Evolutionary conservation across 2,113 vertebrate species (phyloP).

Genomic region (Oncorhynchus clarkii): DNA sequence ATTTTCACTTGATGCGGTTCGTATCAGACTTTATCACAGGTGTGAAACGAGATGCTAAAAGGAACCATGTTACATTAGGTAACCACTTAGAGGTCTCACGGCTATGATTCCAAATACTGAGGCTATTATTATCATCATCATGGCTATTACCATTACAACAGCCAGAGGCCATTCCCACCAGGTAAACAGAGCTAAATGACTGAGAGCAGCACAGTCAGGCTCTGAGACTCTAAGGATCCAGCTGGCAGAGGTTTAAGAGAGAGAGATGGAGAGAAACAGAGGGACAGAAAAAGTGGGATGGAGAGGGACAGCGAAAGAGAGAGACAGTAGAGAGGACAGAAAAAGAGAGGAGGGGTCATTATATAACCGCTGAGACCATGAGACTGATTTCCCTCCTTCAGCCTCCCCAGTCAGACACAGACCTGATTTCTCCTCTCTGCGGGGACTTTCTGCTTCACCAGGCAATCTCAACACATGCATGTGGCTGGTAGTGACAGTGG

Average conservation of each 20-base stretch:
- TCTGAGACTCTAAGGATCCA: slow-evolving; percentile 11
- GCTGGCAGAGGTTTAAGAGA: not conserved
- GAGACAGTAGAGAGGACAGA: no score
- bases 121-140: slow-evolving; percentile 43
- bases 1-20: slow-evolving; percentile 52
- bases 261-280: no score
- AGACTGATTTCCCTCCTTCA: not conserved
- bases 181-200: slow-evolving; percentile 23
- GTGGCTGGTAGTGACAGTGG: not conserved
- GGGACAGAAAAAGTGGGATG: not conserved
- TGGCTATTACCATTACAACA: slow-evolving; percentile 41
- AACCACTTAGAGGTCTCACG: slow-evolving; percentile 39
- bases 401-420: not conserved
- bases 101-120: slow-evolving; percentile 35
- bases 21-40: slow-evolving; percentile 49
- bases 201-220: not conserved
- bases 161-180: slow-evolving; percentile 23
- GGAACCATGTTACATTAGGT: slow-evolving; percentile 58
- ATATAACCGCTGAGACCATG: not conserved
- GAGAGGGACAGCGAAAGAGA: not conserved
- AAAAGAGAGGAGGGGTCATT: no score
- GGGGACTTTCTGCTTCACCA: not conserved
- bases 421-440: not conserved
- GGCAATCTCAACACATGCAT: not conserved
- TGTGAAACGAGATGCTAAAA: slow-evolving; percentile 49